phyloP scores from a whole-genome alignment of 2,797 vertebrate genomes.

The Neosilurus hyrtlii region DNA sequence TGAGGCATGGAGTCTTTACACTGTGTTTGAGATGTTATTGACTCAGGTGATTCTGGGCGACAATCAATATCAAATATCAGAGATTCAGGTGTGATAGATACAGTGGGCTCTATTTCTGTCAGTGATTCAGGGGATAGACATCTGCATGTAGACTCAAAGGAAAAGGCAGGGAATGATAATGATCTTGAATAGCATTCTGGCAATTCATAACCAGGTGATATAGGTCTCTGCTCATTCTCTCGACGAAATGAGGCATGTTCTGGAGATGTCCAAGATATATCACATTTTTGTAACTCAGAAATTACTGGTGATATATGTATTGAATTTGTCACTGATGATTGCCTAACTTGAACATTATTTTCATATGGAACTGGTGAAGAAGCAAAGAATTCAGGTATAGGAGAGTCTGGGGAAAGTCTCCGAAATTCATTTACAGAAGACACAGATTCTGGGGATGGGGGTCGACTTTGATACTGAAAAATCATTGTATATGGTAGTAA shows the following conservation, averaged over 20 bases:
- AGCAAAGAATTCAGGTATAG: slow-evolving; percentile 59
- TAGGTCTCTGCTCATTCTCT: slow-evolving; percentile 51
- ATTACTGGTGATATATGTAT: background rate
- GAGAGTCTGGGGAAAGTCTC: slow-evolving; percentile 67
- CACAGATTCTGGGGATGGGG: slow-evolving; percentile 59
- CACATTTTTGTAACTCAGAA: slow-evolving; percentile 27
- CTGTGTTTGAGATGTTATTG: slow-evolving; percentile 59
- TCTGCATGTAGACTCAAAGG: slow-evolving; percentile 31
- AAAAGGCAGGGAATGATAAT: slow-evolving; percentile 23
- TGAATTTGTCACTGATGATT: slow-evolving; percentile 6
- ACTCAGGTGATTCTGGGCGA: slow-evolving; percentile 60
- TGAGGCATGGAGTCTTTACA: slow-evolving; percentile 16
- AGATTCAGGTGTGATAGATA: slow-evolving; percentile 34
- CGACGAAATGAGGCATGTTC: slow-evolving; percentile 48
- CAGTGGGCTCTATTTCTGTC: slow-evolving; percentile 1
- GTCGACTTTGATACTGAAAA: slow-evolving; percentile 38
- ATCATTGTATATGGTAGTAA: background rate
- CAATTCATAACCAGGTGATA: slow-evolving; percentile 63
- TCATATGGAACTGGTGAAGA: slow-evolving; percentile 42
- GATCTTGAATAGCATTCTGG: slow-evolving; percentile 62
- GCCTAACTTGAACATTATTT: slow-evolving; percentile 8
- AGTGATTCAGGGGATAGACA: slow-evolving; percentile 48
- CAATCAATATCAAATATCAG: slow-evolving; percentile 38
- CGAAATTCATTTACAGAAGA: slow-evolving; percentile 61
- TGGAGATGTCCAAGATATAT: slow-evolving; percentile 5